Percentiles rank a stretch among this genome's conserved stretches.
Conservation (phyloP, 2,888 invertebrate species). For the Cancer borealis region DNA sequence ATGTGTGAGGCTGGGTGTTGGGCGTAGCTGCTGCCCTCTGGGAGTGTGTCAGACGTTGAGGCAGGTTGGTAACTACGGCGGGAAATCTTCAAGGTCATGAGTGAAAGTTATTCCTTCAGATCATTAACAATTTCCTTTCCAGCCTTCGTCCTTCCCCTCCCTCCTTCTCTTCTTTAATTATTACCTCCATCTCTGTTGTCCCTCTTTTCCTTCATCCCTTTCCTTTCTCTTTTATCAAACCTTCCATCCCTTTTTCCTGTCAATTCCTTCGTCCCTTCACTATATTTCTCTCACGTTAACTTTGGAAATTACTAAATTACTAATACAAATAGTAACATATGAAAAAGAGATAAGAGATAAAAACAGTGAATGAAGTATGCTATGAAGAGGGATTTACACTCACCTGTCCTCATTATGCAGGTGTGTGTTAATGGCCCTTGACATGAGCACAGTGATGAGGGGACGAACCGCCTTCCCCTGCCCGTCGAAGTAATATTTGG, state of each 20-base stretch:
- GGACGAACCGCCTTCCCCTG: slow-evolving; percentile 98
- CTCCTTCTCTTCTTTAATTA: neutral
- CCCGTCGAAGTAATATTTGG: slow-evolving; percentile 98
- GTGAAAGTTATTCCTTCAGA: slow-evolving; percentile 21
- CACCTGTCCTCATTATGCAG: slow-evolving; percentile 80
- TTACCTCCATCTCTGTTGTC: neutral
- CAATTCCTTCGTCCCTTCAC: neutral
- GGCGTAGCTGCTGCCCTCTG: neutral
- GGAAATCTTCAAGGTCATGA: slow-evolving; percentile 35
- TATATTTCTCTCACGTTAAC: too few relatives aligned
- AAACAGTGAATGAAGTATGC: too few relatives aligned
- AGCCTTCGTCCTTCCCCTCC: neutral
- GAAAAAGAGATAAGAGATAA: neutral
- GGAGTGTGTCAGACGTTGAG: neutral
- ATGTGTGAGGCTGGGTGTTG: neutral
- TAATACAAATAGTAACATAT: neutral
- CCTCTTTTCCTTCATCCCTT: neutral
- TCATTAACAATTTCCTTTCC: neutral
- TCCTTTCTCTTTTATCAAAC: neutral
- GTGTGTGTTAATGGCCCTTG: slow-evolving; percentile 94
- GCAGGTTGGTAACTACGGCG: neutral
- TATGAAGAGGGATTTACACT: too few relatives aligned
- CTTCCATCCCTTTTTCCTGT: neutral
- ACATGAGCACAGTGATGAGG: slow-evolving; percentile 96
- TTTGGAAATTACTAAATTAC: neutral